These are phyloP conservation scores for Heliothis virescens DNA, from an alignment of 1,140 invertebrate species.

Conservation along the genomic window DNA sequence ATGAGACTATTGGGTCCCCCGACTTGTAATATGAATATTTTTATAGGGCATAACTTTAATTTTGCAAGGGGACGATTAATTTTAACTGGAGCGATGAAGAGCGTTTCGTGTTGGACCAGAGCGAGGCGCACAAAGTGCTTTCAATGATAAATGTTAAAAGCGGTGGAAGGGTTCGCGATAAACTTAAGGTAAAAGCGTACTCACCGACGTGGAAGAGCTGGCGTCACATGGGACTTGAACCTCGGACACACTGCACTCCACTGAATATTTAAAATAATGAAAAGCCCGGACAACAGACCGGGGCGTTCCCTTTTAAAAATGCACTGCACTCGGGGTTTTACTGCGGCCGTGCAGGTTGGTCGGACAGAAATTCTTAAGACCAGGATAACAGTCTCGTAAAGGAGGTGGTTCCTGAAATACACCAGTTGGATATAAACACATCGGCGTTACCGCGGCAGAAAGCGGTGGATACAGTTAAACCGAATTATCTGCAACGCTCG, in stretches of 20 bases:
- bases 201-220: conserved; percentile 61
- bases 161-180: conserved; percentile 48
- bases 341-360: conserved; percentile 78
- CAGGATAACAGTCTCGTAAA: conserved; percentile 76
- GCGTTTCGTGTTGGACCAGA: conserved; percentile 36
- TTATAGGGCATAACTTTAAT: conserved; percentile 78
- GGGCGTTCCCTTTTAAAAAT: conserved; percentile 84
- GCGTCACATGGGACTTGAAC: conserved; percentile 57
- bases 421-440: conserved; percentile 63
- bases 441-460: conserved; percentile 51
- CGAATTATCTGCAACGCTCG: conserved; percentile 30
- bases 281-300: conserved; percentile 71
- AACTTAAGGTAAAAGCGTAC: conserved; percentile 62
- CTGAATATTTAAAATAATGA: conserved; percentile 85
- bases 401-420: conserved; percentile 64
- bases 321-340: conserved; percentile 81
- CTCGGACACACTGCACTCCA: conserved; percentile 70
- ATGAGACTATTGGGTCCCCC: conserved; percentile 78
- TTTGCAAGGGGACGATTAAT: conserved; percentile 75
- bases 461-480: conserved; percentile 46
- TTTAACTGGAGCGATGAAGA: conserved; percentile 69
- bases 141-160: conserved; percentile 52
- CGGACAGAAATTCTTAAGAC: conserved; percentile 70
- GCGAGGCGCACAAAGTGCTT: conserved; percentile 39
- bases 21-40: conserved; percentile 78